Conservation (phyloP, 2,113 vertebrate genomes). For the Tragelaphus scriptus region DNA sequence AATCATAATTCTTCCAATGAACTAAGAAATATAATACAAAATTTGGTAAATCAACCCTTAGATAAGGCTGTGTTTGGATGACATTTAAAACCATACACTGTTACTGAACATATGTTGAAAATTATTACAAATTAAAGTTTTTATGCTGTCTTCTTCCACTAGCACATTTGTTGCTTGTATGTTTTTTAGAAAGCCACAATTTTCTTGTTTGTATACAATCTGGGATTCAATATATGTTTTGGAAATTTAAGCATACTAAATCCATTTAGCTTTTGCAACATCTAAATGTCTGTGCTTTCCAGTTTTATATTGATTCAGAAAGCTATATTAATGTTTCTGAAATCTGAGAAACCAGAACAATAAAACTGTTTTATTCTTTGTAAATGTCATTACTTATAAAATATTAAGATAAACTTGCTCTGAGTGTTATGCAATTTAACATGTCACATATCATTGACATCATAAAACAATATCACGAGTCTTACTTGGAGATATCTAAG, state of each 20-base stretch:
- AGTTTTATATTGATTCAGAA: neutral
- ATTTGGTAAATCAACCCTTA: neutral
- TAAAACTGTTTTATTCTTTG: constrained; percentile 23
- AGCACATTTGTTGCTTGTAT: neutral
- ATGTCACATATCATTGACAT: constrained; percentile 39
- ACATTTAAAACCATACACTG: neutral
- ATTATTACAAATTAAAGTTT: constrained; percentile 9
- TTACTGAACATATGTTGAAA: constrained; percentile 16
- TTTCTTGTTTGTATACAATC: neutral
- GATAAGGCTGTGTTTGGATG: neutral
- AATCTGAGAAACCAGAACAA: constrained; percentile 30
- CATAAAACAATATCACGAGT: constrained; percentile 21
- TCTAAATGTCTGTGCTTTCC: constrained; percentile 4
- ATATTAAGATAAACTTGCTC: constrained; percentile 29
- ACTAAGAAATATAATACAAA: constrained; percentile 18
- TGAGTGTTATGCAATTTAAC: neutral
- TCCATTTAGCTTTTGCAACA: neutral
- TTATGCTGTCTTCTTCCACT: neutral
- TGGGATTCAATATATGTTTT: neutral
- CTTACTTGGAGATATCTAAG: neutral
- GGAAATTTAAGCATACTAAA: neutral
- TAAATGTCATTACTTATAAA: constrained; percentile 49
- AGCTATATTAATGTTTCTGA: constrained; percentile 8
- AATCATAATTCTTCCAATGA: neutral
- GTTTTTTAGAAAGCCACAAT: neutral